phyloP scores from a whole-genome alignment of 2,113 vertebrate species.

The Eulacestoma nigropectus region DNA sequence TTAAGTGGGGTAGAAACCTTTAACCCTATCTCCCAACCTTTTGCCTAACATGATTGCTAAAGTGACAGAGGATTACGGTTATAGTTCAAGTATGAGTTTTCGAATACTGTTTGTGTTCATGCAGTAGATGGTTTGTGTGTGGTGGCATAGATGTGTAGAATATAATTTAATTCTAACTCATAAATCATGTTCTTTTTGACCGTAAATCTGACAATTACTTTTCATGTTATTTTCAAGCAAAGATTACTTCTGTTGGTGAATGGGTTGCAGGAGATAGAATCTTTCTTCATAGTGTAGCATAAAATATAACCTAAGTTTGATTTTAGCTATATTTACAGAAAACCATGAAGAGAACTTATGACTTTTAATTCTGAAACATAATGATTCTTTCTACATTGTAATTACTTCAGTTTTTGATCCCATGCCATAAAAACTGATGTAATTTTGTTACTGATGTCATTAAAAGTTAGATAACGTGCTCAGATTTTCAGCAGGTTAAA shows the following conservation, averaged over 20 bases:
- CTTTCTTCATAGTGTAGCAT: not conserved
- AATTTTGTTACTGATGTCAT: not conserved
- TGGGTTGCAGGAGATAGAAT: not conserved
- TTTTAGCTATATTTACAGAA: not conserved
- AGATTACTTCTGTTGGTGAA: not conserved
- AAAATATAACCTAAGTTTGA: not conserved
- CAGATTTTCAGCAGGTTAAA: not conserved
- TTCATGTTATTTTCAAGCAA: not conserved
- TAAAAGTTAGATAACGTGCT: not conserved
- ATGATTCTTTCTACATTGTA: not conserved
- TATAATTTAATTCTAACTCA: not conserved
- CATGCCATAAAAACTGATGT: not conserved
- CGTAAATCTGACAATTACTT: not conserved
- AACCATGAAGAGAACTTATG: not conserved
- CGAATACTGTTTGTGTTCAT: fast-evolving
- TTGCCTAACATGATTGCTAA: not conserved
- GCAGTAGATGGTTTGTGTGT: not conserved
- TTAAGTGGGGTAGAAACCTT: not conserved
- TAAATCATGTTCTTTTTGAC: not conserved
- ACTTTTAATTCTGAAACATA: not conserved
- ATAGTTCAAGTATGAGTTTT: not conserved
- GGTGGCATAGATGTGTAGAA: not conserved
- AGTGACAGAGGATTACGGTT: not conserved
- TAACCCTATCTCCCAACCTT: not conserved
- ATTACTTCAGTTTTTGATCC: not conserved